A percentile compares a stretch with the other conserved stretches of the same genome.
Conservation (phyloP, 2,888 invertebrate species). For the Tachystola acroxantha region DNA sequence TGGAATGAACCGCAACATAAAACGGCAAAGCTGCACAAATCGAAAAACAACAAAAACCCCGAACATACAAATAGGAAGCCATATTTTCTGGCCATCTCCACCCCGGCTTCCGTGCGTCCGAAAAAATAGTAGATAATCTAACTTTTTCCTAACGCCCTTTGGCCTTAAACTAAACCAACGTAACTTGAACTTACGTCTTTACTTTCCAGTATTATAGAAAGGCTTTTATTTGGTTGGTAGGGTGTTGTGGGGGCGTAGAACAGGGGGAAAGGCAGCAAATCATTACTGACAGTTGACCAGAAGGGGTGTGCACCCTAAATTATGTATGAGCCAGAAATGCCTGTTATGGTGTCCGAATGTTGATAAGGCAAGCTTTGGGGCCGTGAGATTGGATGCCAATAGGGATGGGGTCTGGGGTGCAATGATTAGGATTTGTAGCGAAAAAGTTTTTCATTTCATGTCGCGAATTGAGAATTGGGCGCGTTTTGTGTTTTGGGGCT, state of each 20-base stretch:
- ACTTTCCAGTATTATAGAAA: slow-evolving; percentile 8
- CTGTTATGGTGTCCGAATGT: slow-evolving; percentile 78
- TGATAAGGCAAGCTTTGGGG: slow-evolving; percentile 74
- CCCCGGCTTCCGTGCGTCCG: slow-evolving; percentile 66
- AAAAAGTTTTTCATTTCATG: slow-evolving; percentile 34
- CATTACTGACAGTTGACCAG: slow-evolving; percentile 79
- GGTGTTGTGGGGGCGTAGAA: slow-evolving; percentile 53
- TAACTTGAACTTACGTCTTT: slow-evolving; percentile 21
- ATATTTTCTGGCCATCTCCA: slow-evolving; percentile 70
- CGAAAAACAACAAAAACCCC: slow-evolving; percentile 43
- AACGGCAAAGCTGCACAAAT: slow-evolving; percentile 26
- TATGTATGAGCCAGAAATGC: slow-evolving; percentile 74
- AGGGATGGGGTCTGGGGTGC: slow-evolving; percentile 42
- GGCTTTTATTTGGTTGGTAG: slow-evolving; percentile 32
- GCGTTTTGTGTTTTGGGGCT: slow-evolving; percentile 33
- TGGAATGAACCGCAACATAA: slow-evolving; percentile 23
- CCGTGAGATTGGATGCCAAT: slow-evolving; percentile 59
- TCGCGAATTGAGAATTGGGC: slow-evolving; percentile 35
- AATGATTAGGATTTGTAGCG: slow-evolving; percentile 62
- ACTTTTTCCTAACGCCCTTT: slow-evolving; percentile 71
- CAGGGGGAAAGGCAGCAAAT: slow-evolving; percentile 70
- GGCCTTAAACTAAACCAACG: slow-evolving; percentile 36
- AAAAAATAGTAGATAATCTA: slow-evolving; percentile 76
- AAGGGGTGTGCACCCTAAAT: slow-evolving; percentile 70
- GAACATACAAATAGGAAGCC: slow-evolving; percentile 71